Base-by-base conservation (phyloP, 1,140 invertebrate species). In the Xylocopa sonorina region DNA sequence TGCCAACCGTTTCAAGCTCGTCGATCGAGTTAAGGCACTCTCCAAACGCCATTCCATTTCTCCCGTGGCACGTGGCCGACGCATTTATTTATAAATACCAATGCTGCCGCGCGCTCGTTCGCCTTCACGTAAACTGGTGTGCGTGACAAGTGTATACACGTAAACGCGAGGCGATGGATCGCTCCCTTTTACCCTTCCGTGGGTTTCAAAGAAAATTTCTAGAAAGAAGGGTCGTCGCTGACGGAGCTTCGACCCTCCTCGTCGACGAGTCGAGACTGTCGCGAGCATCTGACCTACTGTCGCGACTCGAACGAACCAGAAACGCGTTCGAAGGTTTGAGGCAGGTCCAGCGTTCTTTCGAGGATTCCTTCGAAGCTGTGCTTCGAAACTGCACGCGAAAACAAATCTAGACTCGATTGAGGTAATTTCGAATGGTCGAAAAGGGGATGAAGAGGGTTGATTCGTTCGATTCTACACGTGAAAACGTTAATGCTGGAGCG, bases 61-160 rank as follows among this genome's bases (percentile, higher is more conserved):
- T 81, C 80, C 72, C 73, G 85, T 82, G 79, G 84, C 88, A 87
- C 88, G 83, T 89, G 88, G 85, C 86, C 83, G 79, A 76, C 78
- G 83, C 66, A 88, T 87, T 89, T 89, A 89, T 89, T 89, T 89
- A 89, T 89, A 89, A 89, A 89, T 89, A 88, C 80, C 78, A 67
- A 85, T 78, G 83, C 75, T 82, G 62, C 43, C 75, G 64, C 78
- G 72, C 82, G 76, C 80, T 51, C 32, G 34, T 55, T 63, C 48
- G 2, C 55, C 3, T 12, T 9, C 32, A 32, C 72, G 60, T 58
- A 62, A 51, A 53, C 29, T 3, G 7, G 69, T 53, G 57, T 41
- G 53, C 12, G 51, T 55, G 63, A n/a, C 18, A 38, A 24, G 50
- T 67, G 18, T 66, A 78, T 43, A 62, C 51, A 62, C 51, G 79